Evolutionary conservation across 92 coral and sea anemone species (phyloP).

Genomic region (Meandrina meandrites): DNA sequence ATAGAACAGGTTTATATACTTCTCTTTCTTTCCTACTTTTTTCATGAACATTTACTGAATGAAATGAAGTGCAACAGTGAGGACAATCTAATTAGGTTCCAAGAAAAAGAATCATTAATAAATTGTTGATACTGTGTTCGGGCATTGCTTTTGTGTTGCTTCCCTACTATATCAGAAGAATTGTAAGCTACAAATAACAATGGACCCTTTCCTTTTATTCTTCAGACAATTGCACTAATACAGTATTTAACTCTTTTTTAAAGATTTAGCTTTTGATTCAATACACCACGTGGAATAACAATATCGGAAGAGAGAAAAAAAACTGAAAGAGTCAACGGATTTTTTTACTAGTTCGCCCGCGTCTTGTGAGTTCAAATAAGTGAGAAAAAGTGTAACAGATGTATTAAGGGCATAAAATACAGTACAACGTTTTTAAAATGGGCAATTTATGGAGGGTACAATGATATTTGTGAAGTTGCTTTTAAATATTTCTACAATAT

Average conservation of each 20-base stretch:
- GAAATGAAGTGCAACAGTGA: background rate
- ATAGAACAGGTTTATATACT: background rate
- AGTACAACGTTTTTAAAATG: background rate
- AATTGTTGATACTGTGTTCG: background rate
- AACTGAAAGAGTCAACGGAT: background rate
- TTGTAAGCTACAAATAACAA: background rate
- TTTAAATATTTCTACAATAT: background rate
- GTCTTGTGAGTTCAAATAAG: background rate
- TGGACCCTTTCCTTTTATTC: background rate
- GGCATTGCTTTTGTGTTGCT: background rate
- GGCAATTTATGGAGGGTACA: too few species aligned
- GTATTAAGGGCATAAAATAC: background rate
- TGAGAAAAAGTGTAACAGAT: background rate
- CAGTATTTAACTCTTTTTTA: background rate
- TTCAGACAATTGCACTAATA: background rate
- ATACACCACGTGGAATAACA: background rate
- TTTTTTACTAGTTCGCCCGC: background rate
- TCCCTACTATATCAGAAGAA: background rate
- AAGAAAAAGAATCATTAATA: background rate
- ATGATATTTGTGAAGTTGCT: background rate
- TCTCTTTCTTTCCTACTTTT: too few species aligned
- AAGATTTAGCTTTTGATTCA: background rate
- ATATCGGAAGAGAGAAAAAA: background rate
- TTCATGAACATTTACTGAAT: background rate
- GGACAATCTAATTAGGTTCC: background rate